Percentiles rank a stretch among this genome's conserved stretches.
Evolutionary conservation across 2,888 invertebrate species (phyloP).

Genomic region (Synanthedon myopaeformis): DNA sequence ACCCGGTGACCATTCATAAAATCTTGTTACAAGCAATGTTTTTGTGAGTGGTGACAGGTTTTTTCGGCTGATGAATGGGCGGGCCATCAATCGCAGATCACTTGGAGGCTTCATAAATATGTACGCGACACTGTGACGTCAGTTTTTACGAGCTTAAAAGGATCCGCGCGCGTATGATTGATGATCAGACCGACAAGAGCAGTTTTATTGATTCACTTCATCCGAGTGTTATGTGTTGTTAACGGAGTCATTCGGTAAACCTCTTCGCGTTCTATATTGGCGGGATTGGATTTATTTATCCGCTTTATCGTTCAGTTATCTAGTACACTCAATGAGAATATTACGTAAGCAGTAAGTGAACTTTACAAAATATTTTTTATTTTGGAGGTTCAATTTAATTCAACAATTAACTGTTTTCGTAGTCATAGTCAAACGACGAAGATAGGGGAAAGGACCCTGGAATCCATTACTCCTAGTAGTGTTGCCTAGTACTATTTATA

Average conservation of each 20-base stretch:
- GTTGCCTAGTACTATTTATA: no score
- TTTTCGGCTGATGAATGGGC: slow-evolving; percentile 46
- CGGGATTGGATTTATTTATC: background rate
- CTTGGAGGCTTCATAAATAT: slow-evolving; percentile 63
- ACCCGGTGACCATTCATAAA: slow-evolving; percentile 17
- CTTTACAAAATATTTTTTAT: no score
- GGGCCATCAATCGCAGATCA: slow-evolving; percentile 55
- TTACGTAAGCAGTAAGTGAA: no score
- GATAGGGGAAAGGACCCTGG: no score
- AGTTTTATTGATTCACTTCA: slow-evolving; percentile 48
- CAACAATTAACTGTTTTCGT: no score
- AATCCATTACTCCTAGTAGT: no score
- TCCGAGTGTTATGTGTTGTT: slow-evolving; percentile 29
- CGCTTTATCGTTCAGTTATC: background rate
- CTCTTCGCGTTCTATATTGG: background rate
- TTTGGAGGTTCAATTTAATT: no score
- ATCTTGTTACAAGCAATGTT: slow-evolving; percentile 24
- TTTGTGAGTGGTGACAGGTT: slow-evolving; percentile 28
- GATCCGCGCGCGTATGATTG: slow-evolving; percentile 32
- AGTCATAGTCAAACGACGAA: no score
- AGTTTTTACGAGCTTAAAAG: slow-evolving; percentile 48
- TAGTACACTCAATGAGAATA: background rate
- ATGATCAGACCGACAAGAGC: slow-evolving; percentile 32
- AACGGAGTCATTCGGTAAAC: slow-evolving; percentile 1
- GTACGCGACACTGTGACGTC: slow-evolving; percentile 54